phyloP scores from a whole-genome alignment of 2,888 invertebrate genomes.

The Epsilonema sp. region DNA sequence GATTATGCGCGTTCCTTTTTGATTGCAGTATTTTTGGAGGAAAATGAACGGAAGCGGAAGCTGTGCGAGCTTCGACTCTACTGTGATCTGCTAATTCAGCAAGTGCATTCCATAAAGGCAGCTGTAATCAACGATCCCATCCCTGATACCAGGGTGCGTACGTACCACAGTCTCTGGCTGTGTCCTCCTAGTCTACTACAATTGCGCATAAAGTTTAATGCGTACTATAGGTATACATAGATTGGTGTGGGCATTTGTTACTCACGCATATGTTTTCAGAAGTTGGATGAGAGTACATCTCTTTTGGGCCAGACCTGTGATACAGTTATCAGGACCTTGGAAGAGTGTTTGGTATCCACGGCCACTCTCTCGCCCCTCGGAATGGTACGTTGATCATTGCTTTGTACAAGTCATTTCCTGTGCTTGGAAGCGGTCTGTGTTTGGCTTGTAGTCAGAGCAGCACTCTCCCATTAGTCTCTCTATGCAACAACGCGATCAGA shows the following conservation, averaged over 20 bases:
- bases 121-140: conserved; percentile 33
- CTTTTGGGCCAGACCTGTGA: conserved; percentile 57
- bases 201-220: too few species aligned
- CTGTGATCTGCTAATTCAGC: conserved; percentile 62
- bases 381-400: too few species aligned
- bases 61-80: conserved; percentile 56
- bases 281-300: conserved; percentile 44
- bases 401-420: too few species aligned
- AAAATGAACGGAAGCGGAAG: conserved; percentile 42
- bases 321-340: conserved; percentile 57
- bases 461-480: too few species aligned
- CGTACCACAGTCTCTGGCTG: conserved; percentile 27
- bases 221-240: not conserved
- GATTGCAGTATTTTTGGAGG: conserved; percentile 22
- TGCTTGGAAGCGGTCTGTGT: too few species aligned
- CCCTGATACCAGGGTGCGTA: conserved; percentile 13
- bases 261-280: conserved; percentile 18
- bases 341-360: conserved; percentile 48
- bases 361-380: conserved; percentile 9
- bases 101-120: conserved; percentile 53
- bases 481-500: too few species aligned
- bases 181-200: not conserved
- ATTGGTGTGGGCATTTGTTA: not conserved
- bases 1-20: too few species aligned
- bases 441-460: too few species aligned